A percentile compares a stretch with the other conserved stretches of the same genome.
Conservation (phyloP, 2,113 vertebrate genomes). For the Polyodon spathula region DNA sequence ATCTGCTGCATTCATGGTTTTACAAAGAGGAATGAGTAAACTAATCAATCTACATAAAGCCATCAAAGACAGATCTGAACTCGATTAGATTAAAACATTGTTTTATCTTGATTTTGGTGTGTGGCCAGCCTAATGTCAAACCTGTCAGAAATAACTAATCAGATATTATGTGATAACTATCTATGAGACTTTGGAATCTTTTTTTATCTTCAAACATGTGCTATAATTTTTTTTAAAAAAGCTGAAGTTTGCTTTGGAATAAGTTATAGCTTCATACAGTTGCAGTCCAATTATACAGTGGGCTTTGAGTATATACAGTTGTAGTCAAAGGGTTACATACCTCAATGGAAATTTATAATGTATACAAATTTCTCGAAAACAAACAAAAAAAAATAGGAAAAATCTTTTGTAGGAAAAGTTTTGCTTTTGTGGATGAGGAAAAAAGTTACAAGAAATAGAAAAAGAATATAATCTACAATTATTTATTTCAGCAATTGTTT, state of each 20-base stretch:
- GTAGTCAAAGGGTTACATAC: too few relatives aligned
- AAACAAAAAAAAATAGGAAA: too few relatives aligned
- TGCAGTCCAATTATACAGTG: too few relatives aligned
- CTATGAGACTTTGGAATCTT: slow-evolving; percentile 29
- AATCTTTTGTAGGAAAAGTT: too few relatives aligned
- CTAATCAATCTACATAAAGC: not conserved
- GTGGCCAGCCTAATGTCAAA: slow-evolving; percentile 21
- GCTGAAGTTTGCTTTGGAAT: slow-evolving; percentile 48
- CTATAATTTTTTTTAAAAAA: too few relatives aligned
- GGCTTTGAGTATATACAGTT: too few relatives aligned
- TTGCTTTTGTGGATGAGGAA: too few relatives aligned
- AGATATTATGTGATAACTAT: slow-evolving; percentile 43
- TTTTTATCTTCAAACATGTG: slow-evolving; percentile 37
- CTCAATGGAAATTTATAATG: too few relatives aligned
- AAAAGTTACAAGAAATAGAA: too few relatives aligned
- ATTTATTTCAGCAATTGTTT: too few relatives aligned
- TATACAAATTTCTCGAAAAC: too few relatives aligned
- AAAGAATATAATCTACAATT: too few relatives aligned
- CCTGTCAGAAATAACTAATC: slow-evolving; percentile 45
- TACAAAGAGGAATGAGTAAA: not conserved
- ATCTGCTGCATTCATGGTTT: not conserved
- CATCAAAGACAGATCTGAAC: not conserved
- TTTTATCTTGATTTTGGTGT: slow-evolving; percentile 15
- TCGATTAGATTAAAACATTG: not conserved
- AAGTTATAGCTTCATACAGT: slow-evolving; percentile 38